These are phyloP conservation scores for Andrena praecox DNA, from an alignment of 2,888 invertebrate genomes.

Conservation along the genomic window DNA sequence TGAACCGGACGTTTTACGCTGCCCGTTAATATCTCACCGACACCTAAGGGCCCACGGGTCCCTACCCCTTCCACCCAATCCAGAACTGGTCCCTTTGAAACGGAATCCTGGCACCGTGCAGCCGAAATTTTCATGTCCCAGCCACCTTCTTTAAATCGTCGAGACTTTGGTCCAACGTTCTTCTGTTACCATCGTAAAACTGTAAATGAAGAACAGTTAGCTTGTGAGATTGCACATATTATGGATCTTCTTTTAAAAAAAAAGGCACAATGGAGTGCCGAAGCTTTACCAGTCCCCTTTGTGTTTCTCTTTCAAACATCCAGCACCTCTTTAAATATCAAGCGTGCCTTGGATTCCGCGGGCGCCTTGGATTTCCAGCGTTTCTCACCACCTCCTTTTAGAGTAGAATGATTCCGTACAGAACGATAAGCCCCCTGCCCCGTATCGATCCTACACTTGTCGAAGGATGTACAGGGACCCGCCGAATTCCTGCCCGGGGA, in stretches of 20 bases:
- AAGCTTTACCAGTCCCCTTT: too few species aligned
- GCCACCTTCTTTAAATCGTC: neutral
- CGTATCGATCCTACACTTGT: slow-evolving; percentile 21
- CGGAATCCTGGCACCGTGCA: too few species aligned
- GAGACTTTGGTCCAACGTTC: too few species aligned
- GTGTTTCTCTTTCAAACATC: neutral
- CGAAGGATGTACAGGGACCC: neutral
- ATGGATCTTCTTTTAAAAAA: too few species aligned
- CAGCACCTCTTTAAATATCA: neutral
- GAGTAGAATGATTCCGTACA: neutral
- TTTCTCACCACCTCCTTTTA: neutral
- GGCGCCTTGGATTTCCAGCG: neutral
- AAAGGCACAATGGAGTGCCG: too few species aligned
- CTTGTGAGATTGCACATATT: too few species aligned
- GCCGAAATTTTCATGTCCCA: neutral
- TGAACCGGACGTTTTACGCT: slow-evolving; percentile 80
- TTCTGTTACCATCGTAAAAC: too few species aligned
- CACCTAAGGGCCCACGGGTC: slow-evolving; percentile 71
- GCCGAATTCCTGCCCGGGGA: slow-evolving; percentile 13
- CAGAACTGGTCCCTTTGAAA: slow-evolving; percentile 57
- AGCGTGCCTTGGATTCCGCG: neutral
- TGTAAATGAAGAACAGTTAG: too few species aligned
- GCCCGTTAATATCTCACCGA: slow-evolving; percentile 78
- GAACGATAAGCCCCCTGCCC: neutral
- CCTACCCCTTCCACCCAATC: slow-evolving; percentile 22